Evolutionary conservation across 2,888 invertebrate species (phyloP).

Genomic region (Blera fallax): DNA sequence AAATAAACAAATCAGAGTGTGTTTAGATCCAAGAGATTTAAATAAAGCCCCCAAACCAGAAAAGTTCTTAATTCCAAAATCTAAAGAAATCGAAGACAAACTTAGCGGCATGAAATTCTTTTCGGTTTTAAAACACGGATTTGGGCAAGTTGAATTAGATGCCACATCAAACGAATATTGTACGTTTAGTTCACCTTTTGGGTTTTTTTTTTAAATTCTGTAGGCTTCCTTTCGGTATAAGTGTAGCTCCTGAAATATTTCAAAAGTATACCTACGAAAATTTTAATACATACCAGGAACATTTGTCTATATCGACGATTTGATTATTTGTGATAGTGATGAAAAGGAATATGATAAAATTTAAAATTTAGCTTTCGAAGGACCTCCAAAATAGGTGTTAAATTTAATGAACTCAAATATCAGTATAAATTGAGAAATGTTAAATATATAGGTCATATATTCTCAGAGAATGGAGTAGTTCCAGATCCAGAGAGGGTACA

Average conservation of each 20-base stretch:
- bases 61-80: background rate
- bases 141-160: conserved; percentile 3
- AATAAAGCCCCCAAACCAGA: background rate
- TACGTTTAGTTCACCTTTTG: conserved; percentile 1
- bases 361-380: conserved; percentile 73
- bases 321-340: conserved; percentile 61
- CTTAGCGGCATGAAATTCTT: conserved; percentile 3
- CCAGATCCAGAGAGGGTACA: conserved; percentile 41
- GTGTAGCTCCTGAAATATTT: no score
- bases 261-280: no score
- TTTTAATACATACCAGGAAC: no score
- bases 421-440: conserved; percentile 68
- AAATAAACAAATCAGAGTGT: background rate
- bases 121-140: background rate
- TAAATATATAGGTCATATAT: conserved; percentile 74
- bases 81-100: background rate
- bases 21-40: conserved; percentile 10
- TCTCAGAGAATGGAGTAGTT: no score
- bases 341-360: conserved; percentile 71
- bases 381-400: conserved; percentile 74
- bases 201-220: background rate
- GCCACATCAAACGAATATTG: background rate
- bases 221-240: no score
- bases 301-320: no score
- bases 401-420: conserved; percentile 75